These are phyloP conservation scores for Accipiter virgatus DNA, from an alignment of 2,113 vertebrate species.

Conservation along the genomic window DNA sequence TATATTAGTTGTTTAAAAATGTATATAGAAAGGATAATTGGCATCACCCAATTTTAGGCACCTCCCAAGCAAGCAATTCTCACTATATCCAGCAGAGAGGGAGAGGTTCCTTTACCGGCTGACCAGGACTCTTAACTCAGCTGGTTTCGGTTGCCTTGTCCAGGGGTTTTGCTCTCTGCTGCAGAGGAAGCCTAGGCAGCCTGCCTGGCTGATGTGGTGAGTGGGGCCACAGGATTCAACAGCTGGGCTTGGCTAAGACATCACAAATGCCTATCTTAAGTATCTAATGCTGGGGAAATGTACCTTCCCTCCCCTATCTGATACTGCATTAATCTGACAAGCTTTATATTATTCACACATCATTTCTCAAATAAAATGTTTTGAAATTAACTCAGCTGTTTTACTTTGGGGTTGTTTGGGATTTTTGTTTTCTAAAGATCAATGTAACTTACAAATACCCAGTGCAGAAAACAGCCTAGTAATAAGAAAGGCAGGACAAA, in stretches of 20 bases:
- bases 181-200: not conserved
- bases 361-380: not conserved
- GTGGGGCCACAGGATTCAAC: not conserved
- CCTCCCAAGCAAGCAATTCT: not conserved
- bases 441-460: not conserved
- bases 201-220: not conserved
- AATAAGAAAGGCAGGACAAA: not conserved
- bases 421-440: not conserved
- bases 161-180: not conserved
- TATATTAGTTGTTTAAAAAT: not conserved
- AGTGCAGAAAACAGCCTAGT: not conserved
- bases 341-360: not conserved
- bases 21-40: not conserved
- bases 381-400: not conserved
- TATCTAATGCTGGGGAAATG: not conserved
- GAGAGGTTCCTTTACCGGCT: not conserved
- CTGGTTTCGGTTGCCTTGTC: not conserved
- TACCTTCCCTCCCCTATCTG: not conserved
- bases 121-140: not conserved
- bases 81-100: not conserved
- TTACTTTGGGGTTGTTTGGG: not conserved
- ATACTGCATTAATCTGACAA: not conserved
- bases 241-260: not conserved
- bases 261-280: not conserved
- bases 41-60: not conserved